Evolutionary conservation across 92 coral and sea anemone species (phyloP), one percentile per base, ranked within the genome.

Genomic region (Meandrina meandrites): DNA sequence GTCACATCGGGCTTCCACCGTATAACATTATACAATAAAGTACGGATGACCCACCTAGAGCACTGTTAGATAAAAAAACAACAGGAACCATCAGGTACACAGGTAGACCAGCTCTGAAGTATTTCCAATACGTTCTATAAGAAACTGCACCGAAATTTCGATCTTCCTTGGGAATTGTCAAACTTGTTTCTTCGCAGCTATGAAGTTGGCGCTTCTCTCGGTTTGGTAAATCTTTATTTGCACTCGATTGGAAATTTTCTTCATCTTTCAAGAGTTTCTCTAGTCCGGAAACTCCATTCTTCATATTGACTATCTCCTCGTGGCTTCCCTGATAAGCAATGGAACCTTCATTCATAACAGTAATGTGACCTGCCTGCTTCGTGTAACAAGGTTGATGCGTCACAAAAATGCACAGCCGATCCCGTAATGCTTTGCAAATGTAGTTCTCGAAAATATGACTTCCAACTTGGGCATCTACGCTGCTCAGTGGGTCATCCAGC

Each of bases 401-500:
- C 42, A 67, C 81, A 17, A 83, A 57, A 22, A 88, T 17, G 24
- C 85, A 51, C 51, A 76, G 17, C 57, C 84, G 35, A 45, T 50
- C 91, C 27, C 78, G 30, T 37, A 88, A 36, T 34, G 50, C 31
- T 3, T 35, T 76, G 17, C 80, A 24, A 24, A 88, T 35, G 48
- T 66, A 84, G 16, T 51, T 47, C 40, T 82, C 72, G 57, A 88
- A 82, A 40, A 88, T 62, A 70, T 78, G 73, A 8, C 60, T 76
- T 11, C 87, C 91, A 36, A 88, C 91, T 24, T 83, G 34, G 57
- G 88, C 84, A 77, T 88, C 91, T 2, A 88, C 81, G 14, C 83
- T 58, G 71, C 91, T 88, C 32, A 88, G 50, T 22, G 91, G 91
- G 77, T 88, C 91, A 67, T 88, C 91, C 58, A 88, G 64, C 37